Evolutionary conservation across 2,888 invertebrate genomes (phyloP).

Genomic region (Ecliptopera silaceata): DNA sequence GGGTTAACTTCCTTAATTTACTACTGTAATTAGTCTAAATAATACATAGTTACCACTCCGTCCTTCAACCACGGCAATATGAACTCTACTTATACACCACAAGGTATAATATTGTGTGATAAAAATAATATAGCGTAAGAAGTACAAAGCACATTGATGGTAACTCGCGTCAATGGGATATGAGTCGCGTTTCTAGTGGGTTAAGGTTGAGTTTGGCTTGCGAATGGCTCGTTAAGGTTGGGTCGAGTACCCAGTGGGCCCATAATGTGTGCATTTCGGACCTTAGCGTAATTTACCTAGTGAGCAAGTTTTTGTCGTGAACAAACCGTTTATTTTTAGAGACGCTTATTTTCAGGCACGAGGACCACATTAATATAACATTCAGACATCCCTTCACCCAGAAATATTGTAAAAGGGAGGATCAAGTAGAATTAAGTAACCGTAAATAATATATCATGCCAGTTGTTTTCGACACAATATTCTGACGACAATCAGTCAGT

Average conservation of each 20-base stretch:
- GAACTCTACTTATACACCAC: not conserved
- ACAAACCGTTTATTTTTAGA: slow-evolving; percentile 44
- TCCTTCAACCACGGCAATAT: slow-evolving; percentile 1
- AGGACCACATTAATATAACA: slow-evolving; percentile 8
- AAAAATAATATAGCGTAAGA: slow-evolving; percentile 9
- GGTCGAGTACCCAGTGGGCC: slow-evolving; percentile 31
- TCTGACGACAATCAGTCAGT: too few species aligned
- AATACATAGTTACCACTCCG: slow-evolving; percentile 31
- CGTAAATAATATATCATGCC: too few species aligned
- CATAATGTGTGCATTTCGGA: slow-evolving; percentile 49
- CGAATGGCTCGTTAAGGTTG: not conserved
- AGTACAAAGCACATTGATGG: slow-evolving; percentile 18
- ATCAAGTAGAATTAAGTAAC: too few species aligned
- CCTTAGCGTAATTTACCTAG: slow-evolving; percentile 41
- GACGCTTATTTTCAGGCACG: slow-evolving; percentile 27
- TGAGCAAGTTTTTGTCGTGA: slow-evolving; percentile 48
- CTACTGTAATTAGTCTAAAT: slow-evolving; percentile 48
- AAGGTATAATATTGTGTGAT: slow-evolving; percentile 14
- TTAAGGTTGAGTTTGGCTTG: slow-evolving; percentile 13
- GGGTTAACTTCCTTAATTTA: slow-evolving; percentile 49
- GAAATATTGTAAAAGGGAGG: too few species aligned
- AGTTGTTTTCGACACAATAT: too few species aligned
- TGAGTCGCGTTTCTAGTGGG: not conserved
- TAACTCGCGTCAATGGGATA: not conserved
- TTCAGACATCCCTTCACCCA: slow-evolving; percentile 9